Base-by-base conservation (phyloP, 2,797 vertebrate species). In the Urophycis tenuis region DNA sequence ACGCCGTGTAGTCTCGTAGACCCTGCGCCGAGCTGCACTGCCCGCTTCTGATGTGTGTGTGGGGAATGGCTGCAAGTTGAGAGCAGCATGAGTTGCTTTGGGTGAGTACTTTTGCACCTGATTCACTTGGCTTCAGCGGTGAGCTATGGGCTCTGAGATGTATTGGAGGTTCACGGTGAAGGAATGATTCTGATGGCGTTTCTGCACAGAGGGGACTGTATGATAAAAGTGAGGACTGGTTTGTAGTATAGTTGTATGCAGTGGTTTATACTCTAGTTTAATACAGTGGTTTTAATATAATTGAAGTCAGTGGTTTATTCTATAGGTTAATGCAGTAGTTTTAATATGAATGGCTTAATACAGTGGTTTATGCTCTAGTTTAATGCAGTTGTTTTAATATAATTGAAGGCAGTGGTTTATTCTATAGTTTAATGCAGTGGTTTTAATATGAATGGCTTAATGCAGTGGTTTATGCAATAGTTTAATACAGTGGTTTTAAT, bases 51-150 rank as follows among this genome's bases (percentile, higher is more conserved):
- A 60, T 81, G 78, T 14, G 39, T 77, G 81, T 82, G 3, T 22
- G 81, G 87, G 90, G 75, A 76, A 88, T 84, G 90, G 81, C 53
- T 87, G 60, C 82, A 87, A 64, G 79, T 83, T 88, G 70, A 31
- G 31, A 69, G 85, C 83, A 85, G 75, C 1, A 96, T 96, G 95
- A 94, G 94, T 91, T 96, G 95, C 80, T 87, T 95, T 30, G 93
- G 95, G 95, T 96, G 89, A 96, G 95, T 95, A 75, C 6, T 80
- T 32, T 35, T 73, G 76, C 81, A 5, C 19, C 1, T 81, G 71
- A 22, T 78, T 29, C 1, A 5, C 36, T 60, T 2, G 3, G 70
- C 14, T 19, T 32, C 5, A 8, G 70, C 31, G 45, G 3, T 14
- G 4, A 12, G n/a, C 36, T 12, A 34, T 35, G 71, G n/a, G n/a